phyloP scores from a whole-genome alignment of 2,888 invertebrate genomes.

The Polymixis flavicincta region DNA sequence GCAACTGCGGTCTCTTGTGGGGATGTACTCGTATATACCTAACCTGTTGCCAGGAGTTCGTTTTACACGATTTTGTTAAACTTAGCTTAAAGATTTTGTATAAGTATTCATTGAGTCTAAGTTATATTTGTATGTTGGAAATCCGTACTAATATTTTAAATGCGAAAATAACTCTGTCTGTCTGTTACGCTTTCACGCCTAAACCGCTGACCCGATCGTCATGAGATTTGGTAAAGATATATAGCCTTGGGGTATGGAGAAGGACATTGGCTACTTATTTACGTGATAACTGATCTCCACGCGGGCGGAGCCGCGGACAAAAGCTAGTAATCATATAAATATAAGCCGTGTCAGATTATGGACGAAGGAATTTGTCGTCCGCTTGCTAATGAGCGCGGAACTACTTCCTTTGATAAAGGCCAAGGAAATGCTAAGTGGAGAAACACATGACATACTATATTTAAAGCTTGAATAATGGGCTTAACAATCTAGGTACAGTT shows the following conservation, averaged over 20 bases:
- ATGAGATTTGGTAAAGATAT: no score
- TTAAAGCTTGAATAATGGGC: slow-evolving; percentile 29
- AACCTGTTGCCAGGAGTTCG: slow-evolving; percentile 57
- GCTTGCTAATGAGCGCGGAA: slow-evolving; percentile 46
- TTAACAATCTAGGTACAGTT: slow-evolving; percentile 10
- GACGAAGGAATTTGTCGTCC: slow-evolving; percentile 31
- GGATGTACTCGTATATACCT: slow-evolving; percentile 28
- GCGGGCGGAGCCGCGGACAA: no score
- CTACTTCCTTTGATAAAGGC: slow-evolving; percentile 48
- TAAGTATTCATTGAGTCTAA: background rate
- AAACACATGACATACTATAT: slow-evolving; percentile 31
- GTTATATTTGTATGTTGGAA: background rate
- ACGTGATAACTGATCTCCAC: no score
- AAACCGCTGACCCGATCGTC: no score
- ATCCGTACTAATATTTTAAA: no score
- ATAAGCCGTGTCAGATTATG: slow-evolving; percentile 28
- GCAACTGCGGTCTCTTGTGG: slow-evolving; percentile 54
- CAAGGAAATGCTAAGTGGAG: slow-evolving; percentile 33
- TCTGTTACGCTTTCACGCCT: no score
- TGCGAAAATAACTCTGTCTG: no score
- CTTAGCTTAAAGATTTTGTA: slow-evolving; percentile 26
- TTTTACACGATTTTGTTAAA: slow-evolving; percentile 38
- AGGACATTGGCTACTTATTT: no score
- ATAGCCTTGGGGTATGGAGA: no score
- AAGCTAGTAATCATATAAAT: slow-evolving; percentile 4